Evolutionary conservation across 1,140 invertebrate genomes (phyloP).

Genomic region (Trichogramma pretiosum): DNA sequence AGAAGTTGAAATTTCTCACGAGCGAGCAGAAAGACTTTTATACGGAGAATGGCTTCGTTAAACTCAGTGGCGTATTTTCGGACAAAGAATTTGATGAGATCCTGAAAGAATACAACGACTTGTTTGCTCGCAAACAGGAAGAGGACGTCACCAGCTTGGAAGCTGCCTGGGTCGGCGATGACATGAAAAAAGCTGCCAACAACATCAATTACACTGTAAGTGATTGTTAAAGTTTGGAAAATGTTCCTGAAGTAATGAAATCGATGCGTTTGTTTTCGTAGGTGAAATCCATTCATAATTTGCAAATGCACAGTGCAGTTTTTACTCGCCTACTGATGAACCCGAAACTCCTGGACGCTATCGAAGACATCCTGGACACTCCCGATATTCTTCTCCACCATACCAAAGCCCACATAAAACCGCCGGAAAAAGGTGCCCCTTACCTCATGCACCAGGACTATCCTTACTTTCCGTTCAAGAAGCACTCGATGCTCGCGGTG

Average conservation of each 20-base stretch:
- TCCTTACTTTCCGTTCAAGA: constrained; percentile 55
- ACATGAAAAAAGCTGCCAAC: constrained; percentile 37
- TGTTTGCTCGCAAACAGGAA: constrained; percentile 39
- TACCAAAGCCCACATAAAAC: constrained; percentile 56
- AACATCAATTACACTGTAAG: constrained; percentile 36
- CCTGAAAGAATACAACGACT: constrained; percentile 39
- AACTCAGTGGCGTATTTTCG: constrained; percentile 41
- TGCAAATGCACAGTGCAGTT: constrained; percentile 51
- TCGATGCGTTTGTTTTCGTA: constrained; percentile 16
- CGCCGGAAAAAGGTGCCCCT: constrained; percentile 52
- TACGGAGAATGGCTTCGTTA: constrained; percentile 46
- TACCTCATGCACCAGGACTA: constrained; percentile 60
- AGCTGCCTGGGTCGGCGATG: constrained; percentile 44
- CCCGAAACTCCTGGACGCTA: constrained; percentile 47
- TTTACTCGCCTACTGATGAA: constrained; percentile 51
- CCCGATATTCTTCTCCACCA: constrained; percentile 53
- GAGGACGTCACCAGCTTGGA: constrained; percentile 38
- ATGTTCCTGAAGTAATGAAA: too few species aligned
- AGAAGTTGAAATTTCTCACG: constrained; percentile 35
- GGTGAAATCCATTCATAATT: constrained; percentile 49
- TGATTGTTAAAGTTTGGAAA: constrained; percentile 8
- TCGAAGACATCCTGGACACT: constrained; percentile 52
- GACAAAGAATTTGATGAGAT: constrained; percentile 43
- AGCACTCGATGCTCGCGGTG: constrained; percentile 54
- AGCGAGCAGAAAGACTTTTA: constrained; percentile 43